Conservation (phyloP, 2,888 invertebrate species). For the Loripinus fragilis region DNA sequence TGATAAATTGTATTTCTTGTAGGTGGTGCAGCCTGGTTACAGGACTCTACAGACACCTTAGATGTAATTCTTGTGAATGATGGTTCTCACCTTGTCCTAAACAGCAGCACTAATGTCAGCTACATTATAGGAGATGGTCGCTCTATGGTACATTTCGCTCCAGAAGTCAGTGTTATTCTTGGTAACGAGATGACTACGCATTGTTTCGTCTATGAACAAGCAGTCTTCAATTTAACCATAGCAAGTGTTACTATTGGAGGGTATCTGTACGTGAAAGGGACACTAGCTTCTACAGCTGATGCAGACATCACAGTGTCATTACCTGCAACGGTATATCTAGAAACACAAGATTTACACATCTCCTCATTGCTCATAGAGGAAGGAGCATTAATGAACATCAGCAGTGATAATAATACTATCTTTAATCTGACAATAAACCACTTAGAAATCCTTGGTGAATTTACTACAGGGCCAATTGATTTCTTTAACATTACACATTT, state of each 20-base stretch:
- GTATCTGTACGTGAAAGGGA: slow-evolving; percentile 49
- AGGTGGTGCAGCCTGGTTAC: slow-evolving; percentile 67
- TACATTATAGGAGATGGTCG: slow-evolving; percentile 38
- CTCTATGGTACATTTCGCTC: slow-evolving; percentile 14
- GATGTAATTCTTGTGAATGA: slow-evolving; percentile 51
- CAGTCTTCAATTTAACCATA: slow-evolving; percentile 42
- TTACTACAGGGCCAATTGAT: slow-evolving; percentile 35
- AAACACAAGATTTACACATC: slow-evolving; percentile 42
- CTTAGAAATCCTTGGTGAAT: slow-evolving; percentile 50
- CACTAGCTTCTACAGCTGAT: slow-evolving; percentile 21
- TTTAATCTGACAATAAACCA: slow-evolving; percentile 39
- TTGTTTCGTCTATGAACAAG: slow-evolving; percentile 25
- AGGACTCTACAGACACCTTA: slow-evolving; percentile 36
- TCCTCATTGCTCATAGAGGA: slow-evolving; percentile 35
- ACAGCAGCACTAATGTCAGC: slow-evolving; percentile 29
- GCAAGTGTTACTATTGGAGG: slow-evolving; percentile 34
- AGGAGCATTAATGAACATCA: slow-evolving; percentile 40
- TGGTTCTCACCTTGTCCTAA: slow-evolving; percentile 57
- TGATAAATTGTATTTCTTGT: too few relatives aligned
- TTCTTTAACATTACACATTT: slow-evolving; percentile 34
- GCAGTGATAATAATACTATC: slow-evolving; percentile 13
- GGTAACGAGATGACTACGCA: slow-evolving; percentile 2
- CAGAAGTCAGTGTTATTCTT: neutral
- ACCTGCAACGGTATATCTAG: slow-evolving; percentile 48
- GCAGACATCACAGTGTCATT: slow-evolving; percentile 31